Evolutionary conservation across 2,113 vertebrate species (phyloP), one percentile per base, ranked within the genome.

Genomic region (Rana temporaria): DNA sequence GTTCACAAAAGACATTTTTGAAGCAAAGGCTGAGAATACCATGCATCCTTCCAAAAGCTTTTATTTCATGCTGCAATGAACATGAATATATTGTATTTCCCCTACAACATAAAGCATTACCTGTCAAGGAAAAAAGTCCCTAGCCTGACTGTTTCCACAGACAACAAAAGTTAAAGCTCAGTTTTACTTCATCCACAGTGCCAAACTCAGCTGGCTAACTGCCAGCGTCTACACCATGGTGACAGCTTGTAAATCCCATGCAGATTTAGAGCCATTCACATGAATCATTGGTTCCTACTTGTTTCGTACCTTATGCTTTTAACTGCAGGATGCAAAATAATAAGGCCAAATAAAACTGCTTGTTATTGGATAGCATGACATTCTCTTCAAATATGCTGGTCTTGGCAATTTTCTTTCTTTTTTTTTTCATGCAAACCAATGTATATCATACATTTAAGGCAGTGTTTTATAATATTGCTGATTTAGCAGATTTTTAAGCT

Each of bases 21-120:
- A 91, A 91, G 84, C 74, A 89, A 87, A 86, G 78, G 82, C 55
- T 79, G 87, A 92, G 87, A 90, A 92, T 89, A 92, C 90, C 88
- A 91, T 90, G 89, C 91, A 91, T 91, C 84, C 89, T 90, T 85
- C 62, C 85, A 87, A 90, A 93, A 85, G 90, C 87, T 86, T 86
- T 89, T 84, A 93, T 92, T 92, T 92, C 88, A 92, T 92, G 91
- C 91, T 90, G 90, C 86, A 86, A 92, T 93, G 90, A 94, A 93
- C 93, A 93, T 91, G 90, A 87, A 93, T 92, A 90, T 91, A 86
- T 84, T 78, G 82, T 59, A 57, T 81, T 88, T 76, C 70, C 84
- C 59, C 68, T 86, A 82, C 85, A 88, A 90, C 87, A 90, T 87
- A 89, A 62, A 38, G 90, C 89, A 89, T 91, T 92, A 94, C 91